Percentiles rank a stretch among this genome's conserved stretches.
Conservation (phyloP, 2,113 vertebrate genomes). For the Felis chaus region DNA sequence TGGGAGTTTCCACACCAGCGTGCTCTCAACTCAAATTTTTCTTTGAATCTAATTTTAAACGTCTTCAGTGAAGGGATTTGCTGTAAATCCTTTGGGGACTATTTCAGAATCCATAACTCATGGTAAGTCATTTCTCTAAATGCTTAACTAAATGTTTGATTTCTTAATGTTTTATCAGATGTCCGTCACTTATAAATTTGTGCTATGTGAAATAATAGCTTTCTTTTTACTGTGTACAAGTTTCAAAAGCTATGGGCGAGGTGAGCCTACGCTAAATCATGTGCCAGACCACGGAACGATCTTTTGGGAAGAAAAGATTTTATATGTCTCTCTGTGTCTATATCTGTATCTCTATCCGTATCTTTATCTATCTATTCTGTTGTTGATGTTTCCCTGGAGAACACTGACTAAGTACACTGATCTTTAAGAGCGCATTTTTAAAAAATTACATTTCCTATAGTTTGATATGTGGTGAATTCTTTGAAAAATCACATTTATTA, state of each 20-base stretch:
- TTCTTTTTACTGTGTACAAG: not conserved
- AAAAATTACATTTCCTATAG: not conserved
- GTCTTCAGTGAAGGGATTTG: constrained; percentile 69
- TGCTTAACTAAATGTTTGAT: constrained; percentile 65
- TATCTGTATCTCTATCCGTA: not conserved
- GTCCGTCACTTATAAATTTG: constrained; percentile 46
- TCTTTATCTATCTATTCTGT: not conserved
- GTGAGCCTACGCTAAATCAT: not conserved
- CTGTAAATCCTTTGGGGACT: constrained; percentile 59
- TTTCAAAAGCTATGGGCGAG: not conserved
- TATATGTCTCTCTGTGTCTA: not conserved
- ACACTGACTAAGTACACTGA: not conserved
- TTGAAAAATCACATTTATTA: not conserved
- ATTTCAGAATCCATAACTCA: constrained; percentile 64
- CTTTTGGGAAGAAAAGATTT: not conserved
- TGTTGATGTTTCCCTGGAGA: not conserved
- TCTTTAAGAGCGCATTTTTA: not conserved
- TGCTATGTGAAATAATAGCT: constrained; percentile 17
- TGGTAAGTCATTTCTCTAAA: constrained; percentile 62
- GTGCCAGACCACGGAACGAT: not conserved
- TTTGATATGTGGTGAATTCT: not conserved
- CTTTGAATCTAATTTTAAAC: constrained; percentile 72
- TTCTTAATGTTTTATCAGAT: constrained; percentile 71
- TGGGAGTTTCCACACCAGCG: constrained; percentile 69
- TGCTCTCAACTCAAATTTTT: constrained; percentile 68